Conservation (phyloP, 2,797 vertebrate species). For the Danio jaintianensis region DNA sequence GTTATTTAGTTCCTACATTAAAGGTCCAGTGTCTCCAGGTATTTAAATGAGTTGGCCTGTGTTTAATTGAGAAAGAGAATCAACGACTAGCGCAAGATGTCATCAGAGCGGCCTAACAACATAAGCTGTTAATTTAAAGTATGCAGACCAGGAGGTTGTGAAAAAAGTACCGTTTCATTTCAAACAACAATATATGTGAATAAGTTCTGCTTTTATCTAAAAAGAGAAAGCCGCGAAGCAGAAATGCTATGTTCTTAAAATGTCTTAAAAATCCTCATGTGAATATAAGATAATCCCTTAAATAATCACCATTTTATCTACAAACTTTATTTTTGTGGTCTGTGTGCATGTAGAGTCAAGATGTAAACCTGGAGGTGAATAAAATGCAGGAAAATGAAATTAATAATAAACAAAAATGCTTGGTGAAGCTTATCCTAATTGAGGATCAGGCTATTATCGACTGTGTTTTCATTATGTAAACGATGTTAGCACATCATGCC, state of each 20-base stretch:
- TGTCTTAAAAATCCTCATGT: background rate
- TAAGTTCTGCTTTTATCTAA: background rate
- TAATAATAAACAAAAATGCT: constrained; percentile 90
- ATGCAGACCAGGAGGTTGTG: constrained; percentile 29
- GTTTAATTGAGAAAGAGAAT: constrained; percentile 81
- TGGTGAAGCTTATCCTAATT: constrained; percentile 81
- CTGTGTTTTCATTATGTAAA: constrained; percentile 99
- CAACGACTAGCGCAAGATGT: constrained; percentile 76
- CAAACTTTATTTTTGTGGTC: constrained; percentile 38
- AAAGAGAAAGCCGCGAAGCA: background rate
- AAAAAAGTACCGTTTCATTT: constrained; percentile 37
- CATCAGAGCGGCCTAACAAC: constrained; percentile 72
- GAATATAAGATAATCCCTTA: background rate
- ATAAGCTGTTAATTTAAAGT: constrained; percentile 72
- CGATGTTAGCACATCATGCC: constrained; percentile 96
- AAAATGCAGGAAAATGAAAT: constrained; percentile 76
- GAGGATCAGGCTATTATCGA: constrained; percentile 98
- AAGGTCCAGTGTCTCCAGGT: constrained; percentile 75
- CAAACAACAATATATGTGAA: constrained; percentile 20
- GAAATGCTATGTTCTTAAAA: no score
- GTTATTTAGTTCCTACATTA: constrained; percentile 77
- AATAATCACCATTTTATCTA: background rate
- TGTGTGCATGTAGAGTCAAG: constrained; percentile 61
- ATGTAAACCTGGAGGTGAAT: constrained; percentile 90
- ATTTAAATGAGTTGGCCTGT: constrained; percentile 79